phyloP scores from a whole-genome alignment of 2,113 vertebrate genomes.

The Melospiza georgiana region DNA sequence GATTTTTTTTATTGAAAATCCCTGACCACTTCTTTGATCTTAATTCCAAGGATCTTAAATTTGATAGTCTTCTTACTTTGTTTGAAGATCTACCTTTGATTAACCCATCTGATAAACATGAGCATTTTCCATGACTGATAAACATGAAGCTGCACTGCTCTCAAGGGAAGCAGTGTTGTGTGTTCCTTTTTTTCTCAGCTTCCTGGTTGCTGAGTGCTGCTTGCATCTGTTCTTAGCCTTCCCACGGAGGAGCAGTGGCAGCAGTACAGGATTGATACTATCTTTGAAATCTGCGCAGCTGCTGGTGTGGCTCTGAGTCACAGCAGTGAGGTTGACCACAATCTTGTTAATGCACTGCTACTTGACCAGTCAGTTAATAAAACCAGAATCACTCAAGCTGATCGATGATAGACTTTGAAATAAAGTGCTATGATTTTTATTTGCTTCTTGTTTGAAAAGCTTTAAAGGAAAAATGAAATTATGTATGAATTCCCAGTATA shows the following conservation, averaged over 20 bases:
- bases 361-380: not conserved
- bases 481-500: not conserved
- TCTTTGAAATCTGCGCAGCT: not conserved
- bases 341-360: not conserved
- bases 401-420: not conserved
- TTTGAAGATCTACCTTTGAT: not conserved
- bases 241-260: not conserved
- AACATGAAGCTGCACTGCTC: not conserved
- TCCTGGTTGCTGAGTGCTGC: not conserved
- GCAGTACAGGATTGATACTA: not conserved
- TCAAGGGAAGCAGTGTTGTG: not conserved
- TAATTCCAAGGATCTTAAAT: not conserved
- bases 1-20: not conserved
- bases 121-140: not conserved
- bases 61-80: not conserved
- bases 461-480: not conserved
- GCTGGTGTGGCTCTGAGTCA: not conserved
- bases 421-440: not conserved
- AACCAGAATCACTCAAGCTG: not conserved
- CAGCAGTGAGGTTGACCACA: not conserved
- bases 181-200: not conserved
- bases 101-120: not conserved
- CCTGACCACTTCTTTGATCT: not conserved
- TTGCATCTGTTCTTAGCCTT: not conserved
- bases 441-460: not conserved